These are phyloP conservation scores for Tychaedon coryphoeus DNA, from an alignment of 2,113 vertebrate genomes.

Conservation along the genomic window DNA sequence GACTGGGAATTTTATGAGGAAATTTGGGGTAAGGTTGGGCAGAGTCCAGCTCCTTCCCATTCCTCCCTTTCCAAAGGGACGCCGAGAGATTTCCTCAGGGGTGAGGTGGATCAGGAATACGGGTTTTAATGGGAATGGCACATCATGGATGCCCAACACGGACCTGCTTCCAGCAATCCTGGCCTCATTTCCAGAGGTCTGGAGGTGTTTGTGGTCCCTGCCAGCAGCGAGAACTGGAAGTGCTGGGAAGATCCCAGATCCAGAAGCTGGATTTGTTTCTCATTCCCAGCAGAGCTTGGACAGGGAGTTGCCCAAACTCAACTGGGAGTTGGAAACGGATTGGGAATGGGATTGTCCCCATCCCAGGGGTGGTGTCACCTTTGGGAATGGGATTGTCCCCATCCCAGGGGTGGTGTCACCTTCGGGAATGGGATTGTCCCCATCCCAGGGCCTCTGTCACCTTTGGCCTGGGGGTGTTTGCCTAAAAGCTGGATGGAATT, in stretches of 20 bases:
- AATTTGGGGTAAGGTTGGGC: neutral
- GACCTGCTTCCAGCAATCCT: neutral
- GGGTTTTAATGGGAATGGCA: neutral
- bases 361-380: accelerated
- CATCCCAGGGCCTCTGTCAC: neutral
- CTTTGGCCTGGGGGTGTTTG: neutral
- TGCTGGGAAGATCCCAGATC: neutral
- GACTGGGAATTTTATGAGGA: neutral
- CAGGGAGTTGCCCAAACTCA: neutral
- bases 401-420: accelerated
- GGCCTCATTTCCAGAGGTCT: neutral
- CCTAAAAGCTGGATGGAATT: neutral
- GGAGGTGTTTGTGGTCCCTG: neutral
- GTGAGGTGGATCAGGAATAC: neutral
- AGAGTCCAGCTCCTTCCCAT: neutral
- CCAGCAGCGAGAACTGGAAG: neutral
- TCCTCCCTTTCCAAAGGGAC: neutral
- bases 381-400: neutral
- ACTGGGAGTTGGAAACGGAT: neutral
- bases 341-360: neutral
- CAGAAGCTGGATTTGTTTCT: neutral
- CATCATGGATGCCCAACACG: neutral
- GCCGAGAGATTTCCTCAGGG: neutral
- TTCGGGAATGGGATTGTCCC: neutral
- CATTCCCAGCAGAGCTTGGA: accelerated